Evolutionary conservation across 2,888 invertebrate species (phyloP), one percentile per base, ranked within the genome.

Genomic region (Phyto melanocephala): DNA sequence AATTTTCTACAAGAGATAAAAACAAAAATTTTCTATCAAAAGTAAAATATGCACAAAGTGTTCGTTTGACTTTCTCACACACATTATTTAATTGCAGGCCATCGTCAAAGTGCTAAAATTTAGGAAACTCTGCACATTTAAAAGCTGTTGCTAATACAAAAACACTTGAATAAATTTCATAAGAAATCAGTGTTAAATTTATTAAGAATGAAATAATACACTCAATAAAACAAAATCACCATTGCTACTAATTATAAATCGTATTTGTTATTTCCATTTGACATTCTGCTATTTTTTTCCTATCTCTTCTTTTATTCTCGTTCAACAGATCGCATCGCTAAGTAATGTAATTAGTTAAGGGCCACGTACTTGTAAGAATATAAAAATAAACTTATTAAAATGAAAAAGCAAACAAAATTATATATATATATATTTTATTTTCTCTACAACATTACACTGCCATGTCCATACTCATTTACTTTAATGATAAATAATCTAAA

Each of bases 101-200:
- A n/a, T n/a, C n/a, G n/a, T n/a, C n/a, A n/a, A n/a, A n/a, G n/a
- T n/a, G 15, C 17, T 15, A n/a, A 20, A 28, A 28, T 28, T n/a
- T 5, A 28, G 42, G 22, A 45, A 10, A 10, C 33, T 2, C 47
- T 35, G 20, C n/a, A 47, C n/a, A 76, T 28, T 33, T 28, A 52
- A 71, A 72, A 72, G 71, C 71, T 76, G 76, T 76, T 81, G 71
- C 68, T 74, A 28, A 28, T 28, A 60, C 28, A 65, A 47, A 3
- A 5, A 5, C 6, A 5, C 28, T 28, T 28, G 6, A 28, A 6
- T 35, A 47, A 56, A 50, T 37, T 62, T 74, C 52, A 58, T 58
- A 70, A 82, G 42, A 79, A 82, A 77, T 82, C 79, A 71, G 82
- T 79, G 65, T 67, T 70, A 78, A 79, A 82, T 82, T 82, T 78